A percentile compares a stretch with the other conserved stretches of the same genome.
Conservation (phyloP, 2,888 invertebrate species). For the Zelleria hepariella region DNA sequence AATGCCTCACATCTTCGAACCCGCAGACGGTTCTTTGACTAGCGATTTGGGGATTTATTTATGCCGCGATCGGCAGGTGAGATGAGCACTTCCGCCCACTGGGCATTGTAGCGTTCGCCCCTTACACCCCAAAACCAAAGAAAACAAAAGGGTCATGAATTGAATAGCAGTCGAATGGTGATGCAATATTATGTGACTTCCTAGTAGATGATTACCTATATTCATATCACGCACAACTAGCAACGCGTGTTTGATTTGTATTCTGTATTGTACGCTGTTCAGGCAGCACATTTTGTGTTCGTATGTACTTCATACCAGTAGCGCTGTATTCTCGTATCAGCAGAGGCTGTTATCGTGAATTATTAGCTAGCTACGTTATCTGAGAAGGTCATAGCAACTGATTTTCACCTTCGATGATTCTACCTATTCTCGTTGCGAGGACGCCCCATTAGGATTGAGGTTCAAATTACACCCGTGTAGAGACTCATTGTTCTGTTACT, state of each 20-base stretch:
- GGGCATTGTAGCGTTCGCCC: too few species aligned
- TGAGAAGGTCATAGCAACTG: slow-evolving; percentile 30
- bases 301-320: too few species aligned
- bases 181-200: background rate
- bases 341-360: slow-evolving; percentile 22
- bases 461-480: background rate
- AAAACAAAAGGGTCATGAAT: background rate
- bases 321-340: background rate
- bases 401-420: slow-evolving; percentile 29
- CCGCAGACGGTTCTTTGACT: too few species aligned
- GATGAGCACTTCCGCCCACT: too few species aligned
- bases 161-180: background rate
- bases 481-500: background rate
- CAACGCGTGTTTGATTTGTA: background rate
- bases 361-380: slow-evolving; percentile 35
- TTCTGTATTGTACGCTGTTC: background rate
- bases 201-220: background rate
- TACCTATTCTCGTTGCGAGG: slow-evolving; percentile 1
- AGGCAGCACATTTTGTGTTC: background rate
- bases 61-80: too few species aligned
- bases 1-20: too few species aligned
- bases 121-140: background rate
- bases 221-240: background rate
- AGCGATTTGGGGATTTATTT: too few species aligned
- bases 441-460: background rate